Evolutionary conservation across 2,797 vertebrate species (phyloP).

Genomic region (Mus caroli): DNA sequence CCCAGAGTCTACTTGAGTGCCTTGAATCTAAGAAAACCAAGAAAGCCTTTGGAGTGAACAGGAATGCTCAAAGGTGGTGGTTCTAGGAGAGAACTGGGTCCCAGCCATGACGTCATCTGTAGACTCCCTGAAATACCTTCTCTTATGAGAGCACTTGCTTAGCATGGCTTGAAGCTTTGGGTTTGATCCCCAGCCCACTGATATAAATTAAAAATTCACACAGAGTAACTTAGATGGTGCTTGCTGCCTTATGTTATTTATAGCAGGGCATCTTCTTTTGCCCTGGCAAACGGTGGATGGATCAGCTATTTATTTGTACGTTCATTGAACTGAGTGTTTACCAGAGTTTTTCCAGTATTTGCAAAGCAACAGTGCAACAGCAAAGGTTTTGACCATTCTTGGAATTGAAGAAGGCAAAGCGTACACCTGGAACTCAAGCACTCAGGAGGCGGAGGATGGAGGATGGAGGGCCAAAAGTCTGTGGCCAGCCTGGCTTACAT

Average conservation of each 20-base stretch:
- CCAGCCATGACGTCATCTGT: neutral
- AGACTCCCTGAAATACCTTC: neutral
- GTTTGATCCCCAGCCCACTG: neutral
- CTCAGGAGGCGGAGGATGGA: neutral
- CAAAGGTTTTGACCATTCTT: neutral
- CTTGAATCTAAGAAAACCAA: constrained; percentile 44
- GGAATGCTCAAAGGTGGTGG: constrained; percentile 23
- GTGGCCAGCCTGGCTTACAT: neutral
- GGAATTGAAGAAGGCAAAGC: neutral
- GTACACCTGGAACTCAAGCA: neutral
- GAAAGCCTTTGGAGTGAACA: neutral
- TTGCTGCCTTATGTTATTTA: neutral
- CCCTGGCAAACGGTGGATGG: no score
- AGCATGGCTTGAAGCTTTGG: neutral
- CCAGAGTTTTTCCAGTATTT: neutral
- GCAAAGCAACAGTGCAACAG: neutral
- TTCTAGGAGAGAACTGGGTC: neutral
- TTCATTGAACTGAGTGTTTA: neutral
- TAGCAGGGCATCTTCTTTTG: neutral
- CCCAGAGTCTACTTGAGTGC: neutral
- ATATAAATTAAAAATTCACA: neutral
- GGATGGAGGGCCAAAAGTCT: neutral
- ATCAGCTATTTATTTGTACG: neutral
- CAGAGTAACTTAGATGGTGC: neutral
- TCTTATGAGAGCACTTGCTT: constrained; percentile 33